Evolutionary conservation across 2,888 invertebrate genomes (phyloP).

Genomic region (Encarsia formosa): DNA sequence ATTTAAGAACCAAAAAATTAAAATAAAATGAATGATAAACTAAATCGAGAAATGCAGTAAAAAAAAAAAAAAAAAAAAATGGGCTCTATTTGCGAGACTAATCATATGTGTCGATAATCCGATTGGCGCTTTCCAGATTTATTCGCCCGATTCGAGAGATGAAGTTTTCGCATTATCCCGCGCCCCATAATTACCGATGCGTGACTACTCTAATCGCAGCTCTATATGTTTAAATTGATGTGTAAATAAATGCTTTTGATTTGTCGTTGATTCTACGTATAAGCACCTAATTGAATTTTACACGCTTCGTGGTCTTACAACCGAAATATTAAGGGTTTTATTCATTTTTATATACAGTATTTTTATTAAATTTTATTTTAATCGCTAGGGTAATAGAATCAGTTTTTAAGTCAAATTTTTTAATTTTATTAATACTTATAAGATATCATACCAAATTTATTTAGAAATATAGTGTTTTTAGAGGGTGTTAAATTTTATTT

Average conservation of each 20-base stretch:
- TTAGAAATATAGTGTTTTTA: too few relatives aligned
- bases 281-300: background rate
- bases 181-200: background rate
- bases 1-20: too few relatives aligned
- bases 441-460: too few relatives aligned
- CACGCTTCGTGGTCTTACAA: background rate
- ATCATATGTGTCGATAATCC: conserved; percentile 10
- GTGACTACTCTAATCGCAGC: background rate
- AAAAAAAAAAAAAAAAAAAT: background rate
- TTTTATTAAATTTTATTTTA: too few relatives aligned
- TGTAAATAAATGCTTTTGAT: conserved; percentile 4
- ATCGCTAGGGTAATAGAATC: too few relatives aligned
- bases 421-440: too few relatives aligned
- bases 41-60: conserved; percentile 3
- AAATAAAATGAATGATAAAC: too few relatives aligned
- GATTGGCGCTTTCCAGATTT: conserved; percentile 11
- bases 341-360: too few relatives aligned
- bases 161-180: conserved; percentile 3
- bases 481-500: too few relatives aligned
- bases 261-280: background rate
- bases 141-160: background rate
- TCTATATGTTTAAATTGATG: background rate
- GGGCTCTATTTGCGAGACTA: background rate
- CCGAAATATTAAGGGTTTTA: too few relatives aligned
- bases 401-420: too few relatives aligned